Evolutionary conservation across 2,113 vertebrate species (phyloP).

Genomic region (Festucalex cinctus): DNA sequence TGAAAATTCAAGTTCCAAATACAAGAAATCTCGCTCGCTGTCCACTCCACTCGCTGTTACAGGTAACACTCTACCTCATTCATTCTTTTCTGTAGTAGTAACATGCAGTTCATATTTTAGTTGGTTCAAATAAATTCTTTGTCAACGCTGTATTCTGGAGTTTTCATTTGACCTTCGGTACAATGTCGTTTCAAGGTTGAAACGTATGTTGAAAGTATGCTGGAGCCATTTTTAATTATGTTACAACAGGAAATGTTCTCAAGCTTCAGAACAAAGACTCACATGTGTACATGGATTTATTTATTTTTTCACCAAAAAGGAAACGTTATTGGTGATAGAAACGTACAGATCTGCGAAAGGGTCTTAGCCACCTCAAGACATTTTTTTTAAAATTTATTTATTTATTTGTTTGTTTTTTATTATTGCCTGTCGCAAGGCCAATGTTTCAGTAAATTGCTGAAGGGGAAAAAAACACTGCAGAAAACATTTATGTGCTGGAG

Average conservation of each 20-base stretch:
- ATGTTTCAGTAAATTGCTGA: too few species aligned
- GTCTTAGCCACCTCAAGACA: too few species aligned
- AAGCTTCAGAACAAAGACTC: too few species aligned
- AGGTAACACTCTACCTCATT: constrained; percentile 16
- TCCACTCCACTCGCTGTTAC: constrained; percentile 64
- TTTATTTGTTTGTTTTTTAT: too few species aligned
- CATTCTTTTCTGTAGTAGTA: not conserved
- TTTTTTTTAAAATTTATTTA: too few species aligned
- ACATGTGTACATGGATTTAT: not conserved
- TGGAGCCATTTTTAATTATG: not conserved
- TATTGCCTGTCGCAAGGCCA: too few species aligned
- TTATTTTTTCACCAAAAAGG: too few species aligned
- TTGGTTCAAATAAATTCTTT: not conserved
- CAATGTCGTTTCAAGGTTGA: not conserved
- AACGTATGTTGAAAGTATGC: not conserved
- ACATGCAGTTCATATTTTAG: not conserved
- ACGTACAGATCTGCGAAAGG: too few species aligned
- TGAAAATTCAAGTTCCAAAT: constrained; percentile 54
- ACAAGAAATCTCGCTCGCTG: constrained; percentile 70
- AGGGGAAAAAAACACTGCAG: not conserved
- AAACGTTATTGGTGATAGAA: too few species aligned
- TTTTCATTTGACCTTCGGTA: not conserved
- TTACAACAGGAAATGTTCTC: not conserved
- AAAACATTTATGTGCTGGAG: not conserved
- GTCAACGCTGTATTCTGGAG: not conserved